Percentiles rank a stretch among this genome's conserved stretches.
Conservation (phyloP, 2,797 vertebrate species). For the Spondyliosoma cantharus region DNA sequence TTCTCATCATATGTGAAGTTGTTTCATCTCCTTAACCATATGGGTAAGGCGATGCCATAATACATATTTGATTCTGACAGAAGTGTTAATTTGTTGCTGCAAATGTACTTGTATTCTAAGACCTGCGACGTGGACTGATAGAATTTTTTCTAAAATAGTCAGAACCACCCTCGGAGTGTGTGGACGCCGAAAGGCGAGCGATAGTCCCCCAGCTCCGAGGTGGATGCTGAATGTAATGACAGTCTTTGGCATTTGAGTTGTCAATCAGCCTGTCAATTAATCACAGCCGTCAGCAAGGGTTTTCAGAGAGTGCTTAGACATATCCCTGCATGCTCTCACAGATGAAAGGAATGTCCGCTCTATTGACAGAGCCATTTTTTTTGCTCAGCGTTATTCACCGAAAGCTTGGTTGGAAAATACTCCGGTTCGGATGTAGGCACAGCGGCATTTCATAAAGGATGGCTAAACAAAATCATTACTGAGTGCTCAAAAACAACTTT, state of each 20-base stretch:
- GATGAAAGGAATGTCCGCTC: conserved; percentile 33
- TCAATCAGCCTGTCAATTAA: conserved; percentile 72
- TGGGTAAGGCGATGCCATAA: background rate
- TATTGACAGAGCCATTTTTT: conserved; percentile 31
- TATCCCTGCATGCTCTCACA: conserved; percentile 24
- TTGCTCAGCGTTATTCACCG: conserved; percentile 14
- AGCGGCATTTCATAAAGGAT: conserved; percentile 22
- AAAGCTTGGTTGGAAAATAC: conserved; percentile 34
- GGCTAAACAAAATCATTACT: conserved; percentile 45
- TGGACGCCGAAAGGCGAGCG: conserved; percentile 21
- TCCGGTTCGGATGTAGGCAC: background rate
- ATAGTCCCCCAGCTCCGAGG: conserved; percentile 48
- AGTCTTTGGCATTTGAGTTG: conserved; percentile 62
- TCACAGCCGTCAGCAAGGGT: conserved; percentile 44
- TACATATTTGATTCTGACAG: conserved; percentile 10
- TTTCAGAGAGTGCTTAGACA: conserved; percentile 43
- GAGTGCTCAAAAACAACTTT: conserved; percentile 30
- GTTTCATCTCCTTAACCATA: background rate
- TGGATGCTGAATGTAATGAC: conserved; percentile 51
- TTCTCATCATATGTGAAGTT: background rate
- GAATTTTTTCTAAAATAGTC: conserved; percentile 27
- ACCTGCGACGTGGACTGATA: conserved; percentile 11
- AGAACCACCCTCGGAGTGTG: conserved; percentile 20
- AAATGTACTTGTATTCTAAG: conserved; percentile 40
- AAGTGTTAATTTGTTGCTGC: conserved; percentile 49